A percentile compares a stretch with the other conserved stretches of the same genome.
These are phyloP conservation scores for Elysia crispata DNA, from an alignment of 2,888 invertebrate species.

Conservation along the genomic window DNA sequence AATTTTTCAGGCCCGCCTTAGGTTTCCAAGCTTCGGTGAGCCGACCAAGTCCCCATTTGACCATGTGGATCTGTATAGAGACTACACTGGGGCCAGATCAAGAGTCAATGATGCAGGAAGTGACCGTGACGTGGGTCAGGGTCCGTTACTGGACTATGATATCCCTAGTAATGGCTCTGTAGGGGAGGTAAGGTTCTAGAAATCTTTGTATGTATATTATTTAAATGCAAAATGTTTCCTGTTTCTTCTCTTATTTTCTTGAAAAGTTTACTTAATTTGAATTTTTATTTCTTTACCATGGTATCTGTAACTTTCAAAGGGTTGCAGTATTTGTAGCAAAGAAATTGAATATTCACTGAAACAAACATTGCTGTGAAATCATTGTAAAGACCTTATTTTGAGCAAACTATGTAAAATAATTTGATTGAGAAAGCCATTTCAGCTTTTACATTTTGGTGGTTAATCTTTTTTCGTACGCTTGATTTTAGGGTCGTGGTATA, in stretches of 20 bases:
- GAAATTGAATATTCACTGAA: too few species aligned
- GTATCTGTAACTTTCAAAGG: too few species aligned
- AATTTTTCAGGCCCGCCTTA: conserved; percentile 45
- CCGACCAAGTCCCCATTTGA: conserved; percentile 59
- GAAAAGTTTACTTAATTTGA: too few species aligned
- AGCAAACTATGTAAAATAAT: too few species aligned
- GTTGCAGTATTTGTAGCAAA: too few species aligned
- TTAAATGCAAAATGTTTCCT: too few species aligned
- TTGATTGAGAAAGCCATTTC: too few species aligned
- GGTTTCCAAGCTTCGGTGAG: conserved; percentile 39
- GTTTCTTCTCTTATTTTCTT: too few species aligned
- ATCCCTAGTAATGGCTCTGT: not conserved
- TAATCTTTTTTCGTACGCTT: not conserved
- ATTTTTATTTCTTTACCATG: too few species aligned
- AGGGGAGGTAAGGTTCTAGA: too few species aligned
- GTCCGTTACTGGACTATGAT: conserved; percentile 24
- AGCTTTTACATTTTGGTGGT: not conserved
- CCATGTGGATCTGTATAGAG: conserved; percentile 70
- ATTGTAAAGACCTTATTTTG: too few species aligned
- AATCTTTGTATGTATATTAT: too few species aligned
- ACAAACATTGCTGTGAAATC: not conserved
- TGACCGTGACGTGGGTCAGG: conserved; percentile 36
- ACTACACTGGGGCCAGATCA: conserved; percentile 71
- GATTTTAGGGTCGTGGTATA: conserved; percentile 60
- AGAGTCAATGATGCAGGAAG: conserved; percentile 47